phyloP scores from a whole-genome alignment of 92 coral and sea anemone species.

The Epizoanthus stellaris region DNA sequence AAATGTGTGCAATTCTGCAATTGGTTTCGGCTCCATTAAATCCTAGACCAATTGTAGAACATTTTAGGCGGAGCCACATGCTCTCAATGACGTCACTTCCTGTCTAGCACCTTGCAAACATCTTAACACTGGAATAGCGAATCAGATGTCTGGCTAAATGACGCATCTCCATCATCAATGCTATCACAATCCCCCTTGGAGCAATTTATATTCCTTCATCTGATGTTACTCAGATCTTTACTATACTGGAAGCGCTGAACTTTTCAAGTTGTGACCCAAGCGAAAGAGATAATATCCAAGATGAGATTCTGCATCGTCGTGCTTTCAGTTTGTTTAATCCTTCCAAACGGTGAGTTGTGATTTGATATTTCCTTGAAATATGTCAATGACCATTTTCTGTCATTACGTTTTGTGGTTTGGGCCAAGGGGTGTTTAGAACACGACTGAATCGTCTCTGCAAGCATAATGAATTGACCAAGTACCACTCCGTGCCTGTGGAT shows the following conservation, averaged over 20 bases:
- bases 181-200: not conserved
- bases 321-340: constrained; percentile 27
- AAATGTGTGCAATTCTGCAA: too few relatives aligned
- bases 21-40: too few relatives aligned
- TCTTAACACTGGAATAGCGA: constrained; percentile 11
- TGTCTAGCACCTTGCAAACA: constrained; percentile 7
- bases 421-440: not conserved
- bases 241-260: not conserved
- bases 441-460: not conserved
- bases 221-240: not conserved
- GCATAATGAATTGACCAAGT: not conserved
- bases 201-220: not conserved
- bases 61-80: too few relatives aligned
- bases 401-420: not conserved
- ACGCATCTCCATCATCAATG: not conserved
- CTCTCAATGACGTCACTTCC: constrained; percentile 8
- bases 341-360: constrained; percentile 17
- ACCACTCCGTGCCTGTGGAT: not conserved
- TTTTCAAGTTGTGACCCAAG: not conserved
- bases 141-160: not conserved
- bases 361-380: too few relatives aligned
- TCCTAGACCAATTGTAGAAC: too few relatives aligned
- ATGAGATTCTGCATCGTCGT: constrained; percentile 1
- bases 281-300: not conserved
- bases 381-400: not conserved